phyloP scores from a whole-genome alignment of 2,113 vertebrate genomes.

The Microcebus griseorufus region DNA sequence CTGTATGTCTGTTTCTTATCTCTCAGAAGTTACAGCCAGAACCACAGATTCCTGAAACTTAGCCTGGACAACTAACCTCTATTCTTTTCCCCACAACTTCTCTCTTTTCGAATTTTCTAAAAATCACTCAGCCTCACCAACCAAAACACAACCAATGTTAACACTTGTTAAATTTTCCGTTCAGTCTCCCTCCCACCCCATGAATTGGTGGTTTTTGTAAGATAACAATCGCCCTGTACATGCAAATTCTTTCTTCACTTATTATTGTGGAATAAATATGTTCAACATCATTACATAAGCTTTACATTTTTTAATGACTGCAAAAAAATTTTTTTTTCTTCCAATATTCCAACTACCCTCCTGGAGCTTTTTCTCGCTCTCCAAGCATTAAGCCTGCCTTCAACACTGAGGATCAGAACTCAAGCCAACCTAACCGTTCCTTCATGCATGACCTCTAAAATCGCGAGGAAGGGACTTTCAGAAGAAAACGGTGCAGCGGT shows the following conservation, averaged over 20 bases:
- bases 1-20: constrained; percentile 61
- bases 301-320: constrained; percentile 34
- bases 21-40: constrained; percentile 55
- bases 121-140: constrained; percentile 40
- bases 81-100: background rate
- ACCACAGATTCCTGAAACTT: constrained; percentile 44
- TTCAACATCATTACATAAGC: constrained; percentile 33
- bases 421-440: background rate
- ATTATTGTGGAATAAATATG: background rate
- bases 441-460: constrained; percentile 57
- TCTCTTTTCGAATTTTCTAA: constrained; percentile 50
- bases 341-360: background rate
- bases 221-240: constrained; percentile 19
- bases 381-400: constrained; percentile 37
- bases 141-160: constrained; percentile 38
- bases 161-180: constrained; percentile 14
- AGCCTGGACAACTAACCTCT: constrained; percentile 4
- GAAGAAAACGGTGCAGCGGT: background rate
- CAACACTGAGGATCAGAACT: constrained; percentile 26
- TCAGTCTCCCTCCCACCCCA: background rate
- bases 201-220: background rate
- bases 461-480: background rate
- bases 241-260: constrained; percentile 48
- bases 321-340: background rate
- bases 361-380: background rate